Evolutionary conservation across 2,888 invertebrate genomes (phyloP).

Genomic region (Ramazzottius varieornatus): DNA sequence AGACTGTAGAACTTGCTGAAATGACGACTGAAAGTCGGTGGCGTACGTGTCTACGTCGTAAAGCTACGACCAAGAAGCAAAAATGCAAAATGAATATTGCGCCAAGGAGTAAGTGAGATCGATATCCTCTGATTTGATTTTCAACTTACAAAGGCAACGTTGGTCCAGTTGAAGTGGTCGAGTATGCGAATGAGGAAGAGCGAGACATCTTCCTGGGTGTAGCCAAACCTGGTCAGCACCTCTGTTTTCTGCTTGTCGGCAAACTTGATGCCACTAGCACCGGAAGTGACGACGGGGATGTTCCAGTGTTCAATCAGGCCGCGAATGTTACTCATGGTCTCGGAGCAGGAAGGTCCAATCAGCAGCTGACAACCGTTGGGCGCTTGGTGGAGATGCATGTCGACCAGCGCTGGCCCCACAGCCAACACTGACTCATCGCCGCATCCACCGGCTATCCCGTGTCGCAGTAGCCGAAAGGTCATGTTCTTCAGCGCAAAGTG

Average conservation of each 20-base stretch:
- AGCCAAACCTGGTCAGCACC: neutral
- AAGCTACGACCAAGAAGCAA: neutral
- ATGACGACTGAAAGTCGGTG: neutral
- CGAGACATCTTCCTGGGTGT: constrained; percentile 1
- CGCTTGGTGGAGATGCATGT: neutral
- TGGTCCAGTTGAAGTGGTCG: neutral
- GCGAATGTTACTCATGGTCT: neutral
- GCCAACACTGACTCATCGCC: neutral
- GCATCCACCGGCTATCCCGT: neutral
- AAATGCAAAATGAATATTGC: too few relatives aligned
- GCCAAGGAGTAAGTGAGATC: too few relatives aligned
- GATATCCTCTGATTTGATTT: too few relatives aligned
- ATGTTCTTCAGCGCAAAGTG: neutral
- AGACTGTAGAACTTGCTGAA: neutral
- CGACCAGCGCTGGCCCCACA: neutral
- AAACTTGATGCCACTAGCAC: neutral
- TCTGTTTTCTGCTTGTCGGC: neutral
- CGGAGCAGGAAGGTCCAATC: neutral
- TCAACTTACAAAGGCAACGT: neutral
- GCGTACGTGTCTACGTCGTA: neutral
- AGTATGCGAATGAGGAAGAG: neutral
- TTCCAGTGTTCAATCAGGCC: neutral
- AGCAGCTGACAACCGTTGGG: neutral
- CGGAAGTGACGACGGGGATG: neutral
- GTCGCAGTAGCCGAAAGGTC: neutral